Evolutionary conservation across 2,797 vertebrate genomes (phyloP), one percentile per base, ranked within the genome.

Genomic region (Geotrypetes seraphini): DNA sequence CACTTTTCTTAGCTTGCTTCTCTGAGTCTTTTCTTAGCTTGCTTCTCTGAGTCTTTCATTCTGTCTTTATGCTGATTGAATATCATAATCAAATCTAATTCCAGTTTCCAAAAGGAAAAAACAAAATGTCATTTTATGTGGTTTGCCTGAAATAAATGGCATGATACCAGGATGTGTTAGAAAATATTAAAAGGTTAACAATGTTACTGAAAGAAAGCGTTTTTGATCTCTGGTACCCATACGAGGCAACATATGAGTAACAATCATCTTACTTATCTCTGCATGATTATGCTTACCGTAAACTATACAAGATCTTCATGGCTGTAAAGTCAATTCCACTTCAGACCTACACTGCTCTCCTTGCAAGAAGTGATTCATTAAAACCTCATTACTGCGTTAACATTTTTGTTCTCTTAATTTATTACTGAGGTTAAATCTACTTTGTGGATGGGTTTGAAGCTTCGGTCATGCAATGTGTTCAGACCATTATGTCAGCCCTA

Each of bases 321-420:
- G 31, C 33, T 31, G 46, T 39, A 26, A 35, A 13, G n/a, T 7
- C 11, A 3, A 5, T 14, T 12, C 17, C 12, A 35, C 47, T 28
- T 30, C 32, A 25, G 32, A 35, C 16, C 16, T 46, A 42, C 29
- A 22, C 46, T 16, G 33, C 11, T 19, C 28, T 36, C 31, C 43
- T 33, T 33, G 32, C 35, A 36, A 20, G 13, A 31, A 31, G 31
- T 35, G 18, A 37, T 29, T 26, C 12, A 28, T n/a, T 28, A n/a
- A 28, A 43, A 21, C 28, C 30, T 29, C 33, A 33, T 19, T 19
- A 31, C 19, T 13, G 16, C 23, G 34, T 28, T 34, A 15, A 24
- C 29, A 26, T 45, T 24, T 39, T 47, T 47, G 31, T 47, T 39
- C 39, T 47, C 47, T 39, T 39, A 28, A n/a, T 16, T 10, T 11